Conservation (phyloP, 1,140 invertebrate species). For the Sarcophaga bullata region DNA sequence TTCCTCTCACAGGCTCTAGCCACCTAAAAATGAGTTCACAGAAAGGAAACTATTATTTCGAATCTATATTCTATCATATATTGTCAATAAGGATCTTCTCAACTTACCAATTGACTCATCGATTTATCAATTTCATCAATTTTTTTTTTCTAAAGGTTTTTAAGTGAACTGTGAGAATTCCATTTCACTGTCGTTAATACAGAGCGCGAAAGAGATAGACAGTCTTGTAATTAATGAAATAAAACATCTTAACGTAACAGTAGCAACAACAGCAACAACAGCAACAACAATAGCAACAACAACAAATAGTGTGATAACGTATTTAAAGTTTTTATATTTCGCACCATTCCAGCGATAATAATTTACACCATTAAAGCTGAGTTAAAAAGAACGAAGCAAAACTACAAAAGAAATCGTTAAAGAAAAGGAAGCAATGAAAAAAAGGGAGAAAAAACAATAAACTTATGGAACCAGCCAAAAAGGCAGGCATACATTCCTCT, state of each 20-base stretch:
- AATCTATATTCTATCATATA: too few species aligned
- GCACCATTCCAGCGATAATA: conserved; percentile 7
- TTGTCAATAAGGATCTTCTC: too few species aligned
- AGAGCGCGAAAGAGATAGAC: too few species aligned
- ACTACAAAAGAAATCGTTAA: background rate
- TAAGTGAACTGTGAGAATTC: too few species aligned
- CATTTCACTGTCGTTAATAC: too few species aligned
- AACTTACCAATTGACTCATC: too few species aligned
- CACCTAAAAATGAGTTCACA: too few species aligned
- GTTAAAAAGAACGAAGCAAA: background rate
- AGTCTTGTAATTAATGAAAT: background rate
- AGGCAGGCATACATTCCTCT: background rate
- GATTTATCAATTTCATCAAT: too few species aligned
- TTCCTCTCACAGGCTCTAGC: too few species aligned
- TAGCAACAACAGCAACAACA: conserved; percentile 44
- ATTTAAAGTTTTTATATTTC: background rate
- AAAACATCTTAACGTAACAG: conserved; percentile 38
- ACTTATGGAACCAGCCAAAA: background rate
- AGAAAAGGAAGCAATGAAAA: background rate
- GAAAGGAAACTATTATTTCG: too few species aligned
- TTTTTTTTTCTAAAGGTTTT: too few species aligned
- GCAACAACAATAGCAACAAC: conserved; percentile 38
- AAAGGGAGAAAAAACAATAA: background rate
- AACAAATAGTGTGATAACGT: conserved; percentile 36
- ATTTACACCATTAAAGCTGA: conserved; percentile 29